A percentile compares a stretch with the other conserved stretches of the same genome.
Evolutionary conservation across 1,140 invertebrate genomes (phyloP).

Genomic region (Bombus superbus): DNA sequence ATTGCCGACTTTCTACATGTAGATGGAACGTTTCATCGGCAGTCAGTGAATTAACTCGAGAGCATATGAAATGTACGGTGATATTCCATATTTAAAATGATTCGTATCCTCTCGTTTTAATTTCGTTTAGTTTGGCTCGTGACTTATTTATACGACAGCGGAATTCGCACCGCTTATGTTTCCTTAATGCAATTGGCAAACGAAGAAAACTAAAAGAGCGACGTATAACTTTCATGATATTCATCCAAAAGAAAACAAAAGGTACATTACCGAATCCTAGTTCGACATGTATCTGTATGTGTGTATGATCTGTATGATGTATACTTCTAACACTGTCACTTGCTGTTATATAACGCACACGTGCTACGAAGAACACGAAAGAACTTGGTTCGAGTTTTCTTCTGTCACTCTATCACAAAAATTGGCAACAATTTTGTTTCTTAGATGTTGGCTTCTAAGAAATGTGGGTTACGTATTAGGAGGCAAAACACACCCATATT

Average conservation of each 20-base stretch:
- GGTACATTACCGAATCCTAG: constrained; percentile 2
- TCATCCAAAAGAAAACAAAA: constrained; percentile 30
- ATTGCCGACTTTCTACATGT: constrained; percentile 47
- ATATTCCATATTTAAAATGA: constrained; percentile 30
- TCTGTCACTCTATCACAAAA: constrained; percentile 40
- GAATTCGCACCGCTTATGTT: constrained; percentile 49
- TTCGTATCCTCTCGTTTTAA: constrained; percentile 50
- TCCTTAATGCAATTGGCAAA: constrained; percentile 47
- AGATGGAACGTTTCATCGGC: constrained; percentile 49
- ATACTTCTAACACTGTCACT: constrained; percentile 47
- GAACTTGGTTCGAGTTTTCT: constrained; percentile 23
- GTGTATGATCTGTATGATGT: constrained; percentile 22
- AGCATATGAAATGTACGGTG: constrained; percentile 43
- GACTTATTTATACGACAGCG: constrained; percentile 40
- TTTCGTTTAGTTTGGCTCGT: constrained; percentile 43
- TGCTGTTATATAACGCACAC: constrained; percentile 28
- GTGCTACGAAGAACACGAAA: constrained; percentile 7
- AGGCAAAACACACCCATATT: constrained; percentile 17
- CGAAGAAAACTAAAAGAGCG: constrained; percentile 50
- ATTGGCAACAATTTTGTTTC: constrained; percentile 44
- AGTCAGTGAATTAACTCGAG: constrained; percentile 60
- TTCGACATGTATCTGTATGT: not conserved
- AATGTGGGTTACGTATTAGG: constrained; percentile 15
- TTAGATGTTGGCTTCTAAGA: constrained; percentile 31
- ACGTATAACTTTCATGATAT: constrained; percentile 26